A percentile compares a stretch with the other conserved stretches of the same genome.
Evolutionary conservation across 2,797 vertebrate species (phyloP).

Genomic region (Okamejei kenojei): DNA sequence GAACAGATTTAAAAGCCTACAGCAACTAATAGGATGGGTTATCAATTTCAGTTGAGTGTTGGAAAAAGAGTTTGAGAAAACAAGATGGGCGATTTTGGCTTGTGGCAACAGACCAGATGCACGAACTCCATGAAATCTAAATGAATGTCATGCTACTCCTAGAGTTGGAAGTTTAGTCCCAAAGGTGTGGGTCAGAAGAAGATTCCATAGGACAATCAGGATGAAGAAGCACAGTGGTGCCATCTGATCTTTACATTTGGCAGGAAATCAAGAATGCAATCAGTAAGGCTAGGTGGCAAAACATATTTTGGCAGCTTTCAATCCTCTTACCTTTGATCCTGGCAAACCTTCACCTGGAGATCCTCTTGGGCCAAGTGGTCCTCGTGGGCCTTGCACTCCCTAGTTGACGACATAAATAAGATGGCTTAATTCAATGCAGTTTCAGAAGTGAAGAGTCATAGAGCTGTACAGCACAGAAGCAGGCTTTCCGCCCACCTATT

Average conservation of each 20-base stretch:
- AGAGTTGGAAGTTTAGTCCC: neutral
- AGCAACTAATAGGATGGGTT: neutral
- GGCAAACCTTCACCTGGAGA: slow-evolving; percentile 70
- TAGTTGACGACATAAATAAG: slow-evolving; percentile 43
- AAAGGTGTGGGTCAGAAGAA: too few species aligned
- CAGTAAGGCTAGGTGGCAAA: too few species aligned
- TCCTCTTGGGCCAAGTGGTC: slow-evolving; percentile 70
- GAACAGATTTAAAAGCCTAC: neutral
- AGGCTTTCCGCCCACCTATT: too few species aligned
- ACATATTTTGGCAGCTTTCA: neutral
- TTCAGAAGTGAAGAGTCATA: neutral
- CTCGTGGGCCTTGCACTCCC: slow-evolving; percentile 75
- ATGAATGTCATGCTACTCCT: neutral
- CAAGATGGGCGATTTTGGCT: neutral
- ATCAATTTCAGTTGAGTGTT: neutral
- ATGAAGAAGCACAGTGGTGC: too few species aligned
- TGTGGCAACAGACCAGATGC: neutral
- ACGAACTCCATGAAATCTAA: neutral
- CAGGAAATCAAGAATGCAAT: too few species aligned
- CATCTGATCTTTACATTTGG: too few species aligned
- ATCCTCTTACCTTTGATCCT: slow-evolving; percentile 69
- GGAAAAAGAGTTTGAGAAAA: neutral
- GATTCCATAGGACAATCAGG: too few species aligned
- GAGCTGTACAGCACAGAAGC: too few species aligned
- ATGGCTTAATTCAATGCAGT: neutral